Evolutionary conservation across 2,888 invertebrate species (phyloP), one percentile per base, ranked within the genome.

Genomic region (Noctua janthina): DNA sequence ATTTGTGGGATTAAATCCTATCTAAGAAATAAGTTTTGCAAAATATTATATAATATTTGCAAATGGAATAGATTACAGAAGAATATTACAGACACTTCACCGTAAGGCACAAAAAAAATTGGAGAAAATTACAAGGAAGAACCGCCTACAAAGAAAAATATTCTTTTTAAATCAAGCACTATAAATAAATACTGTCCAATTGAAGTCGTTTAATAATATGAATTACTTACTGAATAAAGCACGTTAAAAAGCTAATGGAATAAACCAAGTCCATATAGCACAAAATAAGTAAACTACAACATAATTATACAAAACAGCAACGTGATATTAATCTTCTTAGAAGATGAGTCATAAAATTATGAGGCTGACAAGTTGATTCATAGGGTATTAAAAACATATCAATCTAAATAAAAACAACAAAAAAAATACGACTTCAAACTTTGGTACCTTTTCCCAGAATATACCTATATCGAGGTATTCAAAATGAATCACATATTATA

Each of bases 331-430:
- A 72, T 51, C 43, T 80, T 69, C 64, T 79, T 6, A n/a, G 73
- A n/a, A 69, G 59, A 74, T 74, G 64, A 59, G 2, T 74, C 81
- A 81, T 23, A 66, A 39, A 85, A 71, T 70, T 70, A 59, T 71
- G 51, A 46, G 20, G 29, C 81, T n/a, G 64, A 62, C 74, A 74
- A 62, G 66, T 70, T 83, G 85, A 83, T 81, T 83, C 81, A 85
- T 66, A 81, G 15, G 74, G 70, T 62, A 85, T 85, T 85, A 85
- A 81, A 82, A 83, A 62, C 70, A 73, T 81, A 73, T 81, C 56
- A 74, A 81, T 81, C 70, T 59, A 54, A 74, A 85, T 67, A 62
- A 46, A 0, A 73, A 39, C 4, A 17, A 56, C 17, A 20, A 51
- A 23, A 49, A 66, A 43, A 66, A n/a, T 0, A n/a, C n/a, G 2